These are phyloP conservation scores for Picus viridis DNA, from an alignment of 2,797 vertebrate genomes.

Conservation along the genomic window DNA sequence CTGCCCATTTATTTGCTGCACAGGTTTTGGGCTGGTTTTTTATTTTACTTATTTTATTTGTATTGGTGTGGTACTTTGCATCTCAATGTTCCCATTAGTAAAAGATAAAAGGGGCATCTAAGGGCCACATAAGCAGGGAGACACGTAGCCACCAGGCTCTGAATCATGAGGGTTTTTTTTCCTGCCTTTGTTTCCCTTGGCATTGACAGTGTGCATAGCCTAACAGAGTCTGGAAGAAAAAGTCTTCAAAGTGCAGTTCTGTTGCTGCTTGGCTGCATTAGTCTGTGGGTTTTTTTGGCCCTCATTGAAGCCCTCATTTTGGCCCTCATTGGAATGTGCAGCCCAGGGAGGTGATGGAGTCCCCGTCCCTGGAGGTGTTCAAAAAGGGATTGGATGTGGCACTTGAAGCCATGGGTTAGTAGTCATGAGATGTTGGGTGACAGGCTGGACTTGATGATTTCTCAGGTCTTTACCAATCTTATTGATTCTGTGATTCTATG, in stretches of 20 bases:
- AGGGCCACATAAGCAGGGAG: background rate
- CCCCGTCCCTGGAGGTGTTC: too few relatives aligned
- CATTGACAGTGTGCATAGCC: background rate
- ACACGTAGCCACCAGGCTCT: conserved; percentile 12
- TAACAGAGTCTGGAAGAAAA: conserved; percentile 25
- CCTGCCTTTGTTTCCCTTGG: conserved; percentile 39
- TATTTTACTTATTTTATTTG: background rate
- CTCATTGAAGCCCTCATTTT: background rate
- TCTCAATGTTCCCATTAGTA: conserved; percentile 12
- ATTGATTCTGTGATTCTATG: too few relatives aligned
- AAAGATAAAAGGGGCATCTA: conserved; percentile 17
- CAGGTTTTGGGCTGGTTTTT: background rate
- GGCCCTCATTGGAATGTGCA: too few relatives aligned
- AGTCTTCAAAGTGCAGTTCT: conserved; percentile 14
- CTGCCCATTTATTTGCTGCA: background rate
- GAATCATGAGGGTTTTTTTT: background rate
- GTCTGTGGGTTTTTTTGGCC: background rate
- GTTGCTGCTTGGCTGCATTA: conserved; percentile 22
- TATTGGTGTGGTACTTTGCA: background rate
- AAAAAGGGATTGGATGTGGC: too few relatives aligned
- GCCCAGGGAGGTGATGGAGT: too few relatives aligned
- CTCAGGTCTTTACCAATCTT: too few relatives aligned
- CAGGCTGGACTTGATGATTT: too few relatives aligned
- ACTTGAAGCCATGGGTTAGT: too few relatives aligned
- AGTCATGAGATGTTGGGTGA: too few relatives aligned